phyloP scores from a whole-genome alignment of 2,113 vertebrate genomes.

The Lophochroa leadbeateri region DNA sequence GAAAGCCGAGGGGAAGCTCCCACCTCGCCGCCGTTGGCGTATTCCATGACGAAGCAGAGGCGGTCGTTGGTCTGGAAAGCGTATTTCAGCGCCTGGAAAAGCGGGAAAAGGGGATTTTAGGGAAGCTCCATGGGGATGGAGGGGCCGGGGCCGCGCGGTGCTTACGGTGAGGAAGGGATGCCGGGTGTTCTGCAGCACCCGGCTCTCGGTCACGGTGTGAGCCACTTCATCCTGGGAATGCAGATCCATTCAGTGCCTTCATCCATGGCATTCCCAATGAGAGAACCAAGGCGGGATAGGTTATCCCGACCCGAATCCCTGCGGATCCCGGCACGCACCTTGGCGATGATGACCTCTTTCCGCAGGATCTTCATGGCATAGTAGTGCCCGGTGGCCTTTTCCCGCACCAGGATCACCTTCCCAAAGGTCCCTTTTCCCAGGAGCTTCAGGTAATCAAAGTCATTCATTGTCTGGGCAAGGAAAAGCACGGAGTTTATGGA shows the following conservation, averaged over 20 bases:
- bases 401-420: constrained; percentile 93
- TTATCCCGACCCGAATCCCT: not conserved
- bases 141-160: too few relatives aligned
- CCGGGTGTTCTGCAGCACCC: constrained; percentile 92
- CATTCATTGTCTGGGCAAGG: constrained; percentile 87
- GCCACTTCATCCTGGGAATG: constrained; percentile 91
- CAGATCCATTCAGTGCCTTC: not conserved
- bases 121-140: not conserved
- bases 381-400: constrained; percentile 90
- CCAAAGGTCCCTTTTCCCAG: constrained; percentile 96
- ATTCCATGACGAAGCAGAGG: constrained; percentile 97
- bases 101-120: accelerated
- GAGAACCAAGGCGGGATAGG: too few relatives aligned
- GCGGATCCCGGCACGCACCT: constrained; percentile 69
- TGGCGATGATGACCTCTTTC: constrained; percentile 96
- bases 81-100: constrained; percentile 88
- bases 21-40: constrained; percentile 94
- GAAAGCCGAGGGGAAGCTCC: not conserved
- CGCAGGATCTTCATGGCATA: constrained; percentile 97
- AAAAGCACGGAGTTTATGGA: accelerated
- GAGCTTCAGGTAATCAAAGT: constrained; percentile 96
- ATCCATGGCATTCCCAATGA: too few relatives aligned
- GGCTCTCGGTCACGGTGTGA: constrained; percentile 94
- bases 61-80: constrained; percentile 95
- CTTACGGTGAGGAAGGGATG: constrained; percentile 93